These are phyloP conservation scores for Ceratina japonica DNA, from an alignment of 1,140 invertebrate species.

Conservation along the genomic window DNA sequence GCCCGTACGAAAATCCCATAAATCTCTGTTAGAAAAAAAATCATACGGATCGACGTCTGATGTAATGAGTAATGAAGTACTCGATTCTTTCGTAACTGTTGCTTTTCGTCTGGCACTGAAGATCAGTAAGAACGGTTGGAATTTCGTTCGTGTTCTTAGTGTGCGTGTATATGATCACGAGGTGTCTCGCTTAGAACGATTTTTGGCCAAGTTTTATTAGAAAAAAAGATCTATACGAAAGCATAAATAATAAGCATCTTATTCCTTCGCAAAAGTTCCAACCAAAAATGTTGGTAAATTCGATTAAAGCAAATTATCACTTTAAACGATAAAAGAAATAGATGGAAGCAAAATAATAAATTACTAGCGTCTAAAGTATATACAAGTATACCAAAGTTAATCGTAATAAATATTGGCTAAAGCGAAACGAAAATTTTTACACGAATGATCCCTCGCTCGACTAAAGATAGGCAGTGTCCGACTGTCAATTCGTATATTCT, in stretches of 20 bases:
- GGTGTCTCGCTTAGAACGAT: constrained; percentile 26
- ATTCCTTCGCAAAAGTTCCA: constrained; percentile 24
- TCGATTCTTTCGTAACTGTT: background rate
- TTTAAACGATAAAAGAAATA: constrained; percentile 20
- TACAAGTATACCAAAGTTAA: constrained; percentile 26
- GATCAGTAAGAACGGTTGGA: constrained; percentile 5
- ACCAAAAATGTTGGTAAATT: constrained; percentile 28
- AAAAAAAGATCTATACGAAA: background rate
- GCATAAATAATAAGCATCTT: constrained; percentile 29
- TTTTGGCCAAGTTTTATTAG: constrained; percentile 36
- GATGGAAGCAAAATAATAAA: constrained; percentile 44
- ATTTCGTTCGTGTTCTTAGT: constrained; percentile 20
- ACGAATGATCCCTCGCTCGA: constrained; percentile 6
- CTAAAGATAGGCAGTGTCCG: constrained; percentile 24
- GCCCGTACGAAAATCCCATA: background rate
- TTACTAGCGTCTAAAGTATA: constrained; percentile 39
- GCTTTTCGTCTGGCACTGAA: background rate
- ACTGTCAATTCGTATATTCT: background rate
- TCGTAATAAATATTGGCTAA: constrained; percentile 41
- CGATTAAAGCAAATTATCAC: constrained; percentile 45
- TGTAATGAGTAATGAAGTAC: constrained; percentile 13
- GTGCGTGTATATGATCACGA: constrained; percentile 36
- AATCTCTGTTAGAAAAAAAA: too few relatives aligned
- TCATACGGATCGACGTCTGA: background rate
- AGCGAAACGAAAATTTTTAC: constrained; percentile 15